Evolutionary conservation across 2,888 invertebrate species (phyloP), one percentile per base, ranked within the genome.

Genomic region (Timandra comae): DNA sequence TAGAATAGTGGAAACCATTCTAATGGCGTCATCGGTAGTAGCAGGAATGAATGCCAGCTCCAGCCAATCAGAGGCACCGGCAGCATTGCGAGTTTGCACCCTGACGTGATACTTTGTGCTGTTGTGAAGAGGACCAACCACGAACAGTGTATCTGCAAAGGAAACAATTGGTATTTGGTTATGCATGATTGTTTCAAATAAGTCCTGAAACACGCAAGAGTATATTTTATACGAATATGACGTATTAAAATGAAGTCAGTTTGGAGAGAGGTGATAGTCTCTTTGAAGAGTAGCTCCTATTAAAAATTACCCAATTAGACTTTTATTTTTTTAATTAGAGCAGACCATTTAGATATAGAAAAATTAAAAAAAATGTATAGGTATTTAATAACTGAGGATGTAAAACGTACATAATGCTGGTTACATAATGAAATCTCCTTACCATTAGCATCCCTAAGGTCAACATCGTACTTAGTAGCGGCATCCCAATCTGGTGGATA

Each of bases 61-160:
- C 23, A 74, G 29, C 78, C 79, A 82, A 12, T 76, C 76, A 0
- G 84, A 85, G 46, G 58, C 62, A 1, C 84, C 81, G 0, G 84
- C 84, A 0, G 68, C 64, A 48, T 85, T 85, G 22, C 69, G 56
- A 12, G 75, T 63, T 20, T 75, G 64, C 1, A 79, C 76, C 0
- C 78, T 69, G 7, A 58, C 73, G 56, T 77, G 66, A 61, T 64
- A 85, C 3, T 41, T 35, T 0, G 82, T 85, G 8, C 35, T 35
- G 47, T 81, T 82, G 2, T 47, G 19, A 11, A 85, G 56, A 1
- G 65, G 63, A 6, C 64, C 74, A 25, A 81, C 65, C 1, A 52
- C 46, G 52, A 76, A 81, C 10, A 70, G 35, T 0, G 73, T 72
- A 3, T 58, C 80, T 80, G 70, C 26, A 41, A 41, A 35, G 16